Conservation (phyloP, 1,140 invertebrate species). For the Tribolium castaneum region DNA sequence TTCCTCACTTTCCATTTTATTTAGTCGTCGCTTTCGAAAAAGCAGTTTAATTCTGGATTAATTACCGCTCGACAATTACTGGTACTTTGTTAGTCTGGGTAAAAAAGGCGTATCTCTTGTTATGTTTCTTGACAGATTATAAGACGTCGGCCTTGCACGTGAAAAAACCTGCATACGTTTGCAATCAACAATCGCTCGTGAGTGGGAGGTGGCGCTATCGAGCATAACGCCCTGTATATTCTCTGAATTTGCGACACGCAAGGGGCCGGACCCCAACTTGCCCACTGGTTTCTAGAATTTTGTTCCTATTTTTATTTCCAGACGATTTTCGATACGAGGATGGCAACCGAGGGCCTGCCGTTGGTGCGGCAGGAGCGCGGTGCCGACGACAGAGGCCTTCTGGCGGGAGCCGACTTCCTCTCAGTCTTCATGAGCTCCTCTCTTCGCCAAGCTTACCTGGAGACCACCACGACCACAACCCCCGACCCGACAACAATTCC, state of each 20-base stretch:
- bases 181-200: conserved; percentile 15
- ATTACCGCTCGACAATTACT: conserved; percentile 19
- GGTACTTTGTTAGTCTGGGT: neutral
- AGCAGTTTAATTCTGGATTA: conserved; percentile 1
- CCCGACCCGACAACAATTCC: conserved; percentile 50
- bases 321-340: conserved; percentile 53
- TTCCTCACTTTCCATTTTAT: neutral
- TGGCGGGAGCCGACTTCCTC: conserved; percentile 70
- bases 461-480: conserved; percentile 59
- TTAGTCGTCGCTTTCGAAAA: neutral
- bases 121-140: conserved; percentile 31
- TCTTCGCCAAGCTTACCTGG: conserved; percentile 61
- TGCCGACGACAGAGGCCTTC: conserved; percentile 67
- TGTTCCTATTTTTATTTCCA: conserved; percentile 46
- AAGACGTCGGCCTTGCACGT: conserved; percentile 22
- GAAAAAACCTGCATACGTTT: conserved; percentile 21
- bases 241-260: neutral
- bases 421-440: conserved; percentile 67
- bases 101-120: conserved; percentile 25
- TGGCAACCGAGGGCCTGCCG: conserved; percentile 59
- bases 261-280: too few relatives aligned
- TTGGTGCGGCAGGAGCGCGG: conserved; percentile 57
- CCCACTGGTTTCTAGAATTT: too few relatives aligned
- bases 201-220: conserved; percentile 9
- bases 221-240: neutral